These are phyloP conservation scores for Gymnocheta viridis DNA, from an alignment of 2,888 invertebrate genomes.

Conservation along the genomic window DNA sequence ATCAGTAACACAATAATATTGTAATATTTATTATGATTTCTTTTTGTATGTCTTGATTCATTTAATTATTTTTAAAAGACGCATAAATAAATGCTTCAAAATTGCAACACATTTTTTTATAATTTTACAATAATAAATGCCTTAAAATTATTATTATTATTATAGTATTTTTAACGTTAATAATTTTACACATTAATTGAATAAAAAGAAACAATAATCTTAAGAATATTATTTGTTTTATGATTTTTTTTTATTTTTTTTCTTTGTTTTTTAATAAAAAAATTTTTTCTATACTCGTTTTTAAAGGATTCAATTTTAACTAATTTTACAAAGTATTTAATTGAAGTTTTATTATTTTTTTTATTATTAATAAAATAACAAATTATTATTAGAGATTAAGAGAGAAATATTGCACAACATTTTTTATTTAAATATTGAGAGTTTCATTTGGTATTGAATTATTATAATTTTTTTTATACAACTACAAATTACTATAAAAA, in stretches of 20 bases:
- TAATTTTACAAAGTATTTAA: conserved; percentile 23
- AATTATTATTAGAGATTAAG: conserved; percentile 11
- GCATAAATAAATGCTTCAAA: conserved; percentile 66
- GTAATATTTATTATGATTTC: conserved; percentile 73
- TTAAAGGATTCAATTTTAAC: conserved; percentile 1
- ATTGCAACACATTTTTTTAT: conserved; percentile 63
- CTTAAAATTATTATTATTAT: conserved; percentile 44
- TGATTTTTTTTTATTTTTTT: not conserved
- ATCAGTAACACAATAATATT: conserved; percentile 77
- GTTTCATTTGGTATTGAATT: not conserved
- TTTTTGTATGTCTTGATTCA: conserved; percentile 20
- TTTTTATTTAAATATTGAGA: conserved; percentile 13
- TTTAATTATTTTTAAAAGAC: conserved; percentile 15
- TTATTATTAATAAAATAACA: conserved; percentile 59
- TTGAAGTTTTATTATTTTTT: conserved; percentile 35
- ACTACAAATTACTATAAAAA: conserved; percentile 44
- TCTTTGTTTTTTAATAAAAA: conserved; percentile 9
- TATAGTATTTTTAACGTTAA: not conserved
- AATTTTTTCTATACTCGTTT: conserved; percentile 35
- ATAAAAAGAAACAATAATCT: conserved; percentile 68
- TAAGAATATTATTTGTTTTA: conserved; percentile 52
- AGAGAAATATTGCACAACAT: conserved; percentile 43
- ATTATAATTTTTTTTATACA: conserved; percentile 9
- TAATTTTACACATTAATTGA: conserved; percentile 66
- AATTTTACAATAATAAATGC: conserved; percentile 59